Percentiles rank a stretch among this genome's conserved stretches.
Conservation (phyloP, 1,140 invertebrate genomes). For the Pseudoatta argentina region DNA sequence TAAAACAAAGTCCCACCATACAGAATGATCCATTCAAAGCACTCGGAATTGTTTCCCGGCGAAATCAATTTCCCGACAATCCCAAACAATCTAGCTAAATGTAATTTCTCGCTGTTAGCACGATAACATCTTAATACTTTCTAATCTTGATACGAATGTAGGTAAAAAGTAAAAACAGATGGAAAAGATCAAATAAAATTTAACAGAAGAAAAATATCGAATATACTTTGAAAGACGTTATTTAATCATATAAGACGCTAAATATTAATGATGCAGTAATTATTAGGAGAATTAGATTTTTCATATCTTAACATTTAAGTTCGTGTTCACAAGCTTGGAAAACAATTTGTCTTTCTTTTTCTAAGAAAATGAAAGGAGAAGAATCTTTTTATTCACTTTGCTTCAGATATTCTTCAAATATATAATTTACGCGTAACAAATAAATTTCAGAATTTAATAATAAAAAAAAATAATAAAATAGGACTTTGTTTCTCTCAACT, state of each 20-base stretch:
- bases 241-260: background rate
- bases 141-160: background rate
- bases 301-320: background rate
- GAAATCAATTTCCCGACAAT: conserved; percentile 4
- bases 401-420: background rate
- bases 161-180: background rate
- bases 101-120: conserved; percentile 3
- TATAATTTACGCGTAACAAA: background rate
- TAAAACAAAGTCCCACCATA: conserved; percentile 54
- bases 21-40: conserved; percentile 31
- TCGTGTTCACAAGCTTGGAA: background rate
- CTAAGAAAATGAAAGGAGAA: too few relatives aligned
- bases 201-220: background rate
- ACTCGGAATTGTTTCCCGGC: background rate
- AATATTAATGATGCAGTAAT: background rate
- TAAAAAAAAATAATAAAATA: background rate
- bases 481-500: background rate
- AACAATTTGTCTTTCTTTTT: background rate
- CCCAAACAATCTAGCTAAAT: conserved; percentile 30
- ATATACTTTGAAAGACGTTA: background rate
- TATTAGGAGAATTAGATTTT: background rate
- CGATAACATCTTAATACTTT: conserved; percentile 56
- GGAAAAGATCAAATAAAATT: background rate
- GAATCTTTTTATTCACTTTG: background rate
- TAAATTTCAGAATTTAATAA: background rate